These are phyloP conservation scores for Potorous gilbertii DNA, from an alignment of 2,797 vertebrate genomes.

Conservation along the genomic window DNA sequence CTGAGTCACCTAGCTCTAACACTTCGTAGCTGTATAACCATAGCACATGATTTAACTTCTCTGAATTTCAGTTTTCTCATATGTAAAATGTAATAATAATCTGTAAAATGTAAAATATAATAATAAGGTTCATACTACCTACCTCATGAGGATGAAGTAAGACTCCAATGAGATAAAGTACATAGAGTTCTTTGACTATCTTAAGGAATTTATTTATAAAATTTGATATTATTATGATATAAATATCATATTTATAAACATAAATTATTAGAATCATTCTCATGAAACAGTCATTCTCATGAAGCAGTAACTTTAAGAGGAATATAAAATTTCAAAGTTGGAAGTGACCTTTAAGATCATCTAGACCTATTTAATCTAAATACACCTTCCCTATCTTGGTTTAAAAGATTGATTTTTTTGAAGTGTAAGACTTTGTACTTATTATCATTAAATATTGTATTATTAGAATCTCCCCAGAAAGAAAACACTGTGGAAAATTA, in stretches of 20 bases:
- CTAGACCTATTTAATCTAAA: too few species aligned
- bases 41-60: background rate
- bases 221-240: too few species aligned
- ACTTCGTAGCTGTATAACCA: background rate
- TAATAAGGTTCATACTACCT: background rate
- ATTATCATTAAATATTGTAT: background rate
- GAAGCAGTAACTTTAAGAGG: background rate
- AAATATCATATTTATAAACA: background rate
- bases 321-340: background rate
- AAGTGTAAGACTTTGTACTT: background rate
- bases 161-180: background rate
- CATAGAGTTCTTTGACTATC: background rate
- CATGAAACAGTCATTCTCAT: too few species aligned
- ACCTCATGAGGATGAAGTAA: background rate
- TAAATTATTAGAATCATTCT: background rate
- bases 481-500: background rate
- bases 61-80: too few species aligned
- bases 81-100: too few species aligned
- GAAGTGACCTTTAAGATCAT: too few species aligned
- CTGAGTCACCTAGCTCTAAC: background rate
- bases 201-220: background rate
- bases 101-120: background rate
- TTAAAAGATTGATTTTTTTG: background rate
- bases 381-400: background rate
- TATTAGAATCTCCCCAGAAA: background rate